phyloP scores from a whole-genome alignment of 2,888 invertebrate genomes.

The Melanchra persicariae region DNA sequence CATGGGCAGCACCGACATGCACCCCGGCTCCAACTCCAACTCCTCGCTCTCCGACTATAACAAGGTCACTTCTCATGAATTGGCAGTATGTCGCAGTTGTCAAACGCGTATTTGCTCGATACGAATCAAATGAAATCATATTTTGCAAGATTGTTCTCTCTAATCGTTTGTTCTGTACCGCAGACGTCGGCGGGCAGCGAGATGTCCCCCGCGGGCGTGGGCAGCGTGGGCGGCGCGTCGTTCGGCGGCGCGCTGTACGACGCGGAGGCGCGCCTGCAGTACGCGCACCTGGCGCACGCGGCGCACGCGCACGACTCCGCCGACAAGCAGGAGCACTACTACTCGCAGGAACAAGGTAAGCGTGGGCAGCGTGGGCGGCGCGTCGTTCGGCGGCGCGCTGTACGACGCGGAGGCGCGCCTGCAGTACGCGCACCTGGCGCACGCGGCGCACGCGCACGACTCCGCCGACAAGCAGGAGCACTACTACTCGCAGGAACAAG shows the following conservation, averaged over 20 bases:
- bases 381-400: constrained; percentile 69
- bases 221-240: constrained; percentile 65
- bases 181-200: constrained; percentile 73
- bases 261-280: constrained; percentile 62
- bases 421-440: constrained; percentile 66
- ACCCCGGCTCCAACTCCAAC: constrained; percentile 67
- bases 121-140: no score
- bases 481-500: constrained; percentile 61
- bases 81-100: no score
- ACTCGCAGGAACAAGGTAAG: background rate
- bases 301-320: constrained; percentile 62
- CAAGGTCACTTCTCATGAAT: constrained; percentile 70
- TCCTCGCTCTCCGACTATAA: constrained; percentile 83
- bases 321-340: constrained; percentile 73
- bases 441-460: constrained; percentile 60
- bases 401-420: constrained; percentile 74
- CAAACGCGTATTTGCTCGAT: no score
- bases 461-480: constrained; percentile 69
- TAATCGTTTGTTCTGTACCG: no score
- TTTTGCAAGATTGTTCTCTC: no score
- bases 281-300: constrained; percentile 63
- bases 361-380: constrained; percentile 16
- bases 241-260: constrained; percentile 68
- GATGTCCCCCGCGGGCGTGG: constrained; percentile 72
- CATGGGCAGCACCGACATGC: constrained; percentile 69